Evolutionary conservation across 2,797 vertebrate species (phyloP).

Genomic region (Pterois miles): DNA sequence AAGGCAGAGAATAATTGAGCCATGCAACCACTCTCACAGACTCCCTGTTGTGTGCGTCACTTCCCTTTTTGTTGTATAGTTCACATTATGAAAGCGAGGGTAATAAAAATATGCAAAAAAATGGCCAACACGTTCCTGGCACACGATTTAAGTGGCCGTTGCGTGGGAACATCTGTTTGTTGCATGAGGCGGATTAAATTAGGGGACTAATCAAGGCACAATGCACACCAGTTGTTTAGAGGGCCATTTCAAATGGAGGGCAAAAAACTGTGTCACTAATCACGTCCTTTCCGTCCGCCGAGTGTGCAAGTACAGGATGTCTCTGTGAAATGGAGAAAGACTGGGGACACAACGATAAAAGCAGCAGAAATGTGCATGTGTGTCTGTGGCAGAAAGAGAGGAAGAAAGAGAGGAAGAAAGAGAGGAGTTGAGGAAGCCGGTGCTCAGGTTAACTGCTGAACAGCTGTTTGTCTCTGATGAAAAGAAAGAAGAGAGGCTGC

Average conservation of each 20-base stretch:
- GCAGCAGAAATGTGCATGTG: background rate
- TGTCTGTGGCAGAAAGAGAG: background rate
- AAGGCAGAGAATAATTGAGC: slow-evolving; percentile 4
- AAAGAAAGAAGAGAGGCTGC: slow-evolving; percentile 8
- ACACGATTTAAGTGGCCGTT: background rate
- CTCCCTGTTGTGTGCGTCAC: background rate
- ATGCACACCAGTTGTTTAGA: slow-evolving; percentile 46
- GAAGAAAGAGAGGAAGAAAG: background rate
- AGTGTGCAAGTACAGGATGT: slow-evolving; percentile 3
- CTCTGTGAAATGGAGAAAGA: slow-evolving; percentile 10
- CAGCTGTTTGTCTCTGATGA: slow-evolving; percentile 54
- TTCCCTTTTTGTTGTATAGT: slow-evolving; percentile 10
- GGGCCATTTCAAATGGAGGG: slow-evolving; percentile 39
- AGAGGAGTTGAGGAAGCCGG: background rate
- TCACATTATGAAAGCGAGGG: slow-evolving; percentile 4
- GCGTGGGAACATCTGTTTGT: slow-evolving; percentile 44
- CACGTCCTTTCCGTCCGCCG: slow-evolving; percentile 23
- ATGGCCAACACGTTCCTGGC: slow-evolving; percentile 6
- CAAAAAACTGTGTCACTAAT: slow-evolving; percentile 46
- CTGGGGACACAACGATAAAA: background rate
- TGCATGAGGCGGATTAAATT: slow-evolving; percentile 30
- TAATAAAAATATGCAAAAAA: background rate
- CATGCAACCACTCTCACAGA: background rate
- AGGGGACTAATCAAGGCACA: slow-evolving; percentile 44
- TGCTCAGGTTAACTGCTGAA: slow-evolving; percentile 40